These are phyloP conservation scores for Chironomus tentans DNA, from an alignment of 2,888 invertebrate genomes.

Conservation along the genomic window DNA sequence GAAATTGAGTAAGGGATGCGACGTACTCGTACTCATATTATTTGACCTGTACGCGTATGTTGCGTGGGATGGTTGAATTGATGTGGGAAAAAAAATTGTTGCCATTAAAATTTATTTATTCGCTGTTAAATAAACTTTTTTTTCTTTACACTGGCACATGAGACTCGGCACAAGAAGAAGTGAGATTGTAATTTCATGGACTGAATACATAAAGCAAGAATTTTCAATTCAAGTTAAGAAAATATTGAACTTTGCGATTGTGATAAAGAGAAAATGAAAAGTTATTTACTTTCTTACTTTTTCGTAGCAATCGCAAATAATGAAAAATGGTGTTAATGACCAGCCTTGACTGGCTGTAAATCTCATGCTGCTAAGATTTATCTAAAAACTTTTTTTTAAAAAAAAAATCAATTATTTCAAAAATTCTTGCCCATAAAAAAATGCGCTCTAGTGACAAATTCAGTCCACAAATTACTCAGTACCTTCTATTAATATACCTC, in stretches of 20 bases:
- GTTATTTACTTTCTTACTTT: neutral
- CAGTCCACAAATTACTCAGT: neutral
- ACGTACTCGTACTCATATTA: slow-evolving; percentile 35
- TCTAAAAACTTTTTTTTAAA: too few relatives aligned
- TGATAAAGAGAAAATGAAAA: neutral
- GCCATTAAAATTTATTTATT: too few relatives aligned
- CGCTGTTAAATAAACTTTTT: too few relatives aligned
- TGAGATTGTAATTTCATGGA: too few relatives aligned
- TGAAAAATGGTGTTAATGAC: too few relatives aligned
- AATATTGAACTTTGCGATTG: neutral
- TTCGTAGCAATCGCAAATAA: too few relatives aligned
- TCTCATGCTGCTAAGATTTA: too few relatives aligned
- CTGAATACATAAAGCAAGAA: too few relatives aligned
- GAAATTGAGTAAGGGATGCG: slow-evolving; percentile 38
- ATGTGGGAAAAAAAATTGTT: neutral
- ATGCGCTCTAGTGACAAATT: neutral
- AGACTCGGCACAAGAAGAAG: too few relatives aligned
- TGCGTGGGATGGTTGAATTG: neutral
- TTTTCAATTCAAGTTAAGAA: neutral
- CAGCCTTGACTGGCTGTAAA: neutral
- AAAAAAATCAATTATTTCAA: too few relatives aligned
- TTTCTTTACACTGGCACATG: too few relatives aligned
- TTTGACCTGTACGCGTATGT: slow-evolving; percentile 28
- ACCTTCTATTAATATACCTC: neutral
- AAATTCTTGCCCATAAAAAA: too few relatives aligned